A percentile compares a stretch with the other conserved stretches of the same genome.
Evolutionary conservation across 2,113 vertebrate species (phyloP).

Genomic region (Falco punctatus): DNA sequence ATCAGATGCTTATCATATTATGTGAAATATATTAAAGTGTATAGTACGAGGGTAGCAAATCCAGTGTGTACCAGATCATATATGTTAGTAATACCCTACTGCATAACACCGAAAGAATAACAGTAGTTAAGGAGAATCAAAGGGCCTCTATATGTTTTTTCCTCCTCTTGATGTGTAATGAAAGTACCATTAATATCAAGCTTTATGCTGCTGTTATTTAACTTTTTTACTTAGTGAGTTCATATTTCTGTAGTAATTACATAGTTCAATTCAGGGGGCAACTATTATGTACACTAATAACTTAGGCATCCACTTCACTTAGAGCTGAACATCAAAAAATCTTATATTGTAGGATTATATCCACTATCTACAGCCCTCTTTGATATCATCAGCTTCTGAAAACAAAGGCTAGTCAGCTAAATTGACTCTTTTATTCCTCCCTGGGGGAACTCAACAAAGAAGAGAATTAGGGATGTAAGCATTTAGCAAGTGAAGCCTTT

Average conservation of each 20-base stretch:
- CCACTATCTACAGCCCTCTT: conserved; percentile 19
- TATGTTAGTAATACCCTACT: neutral
- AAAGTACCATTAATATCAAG: neutral
- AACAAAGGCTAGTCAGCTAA: conserved; percentile 49
- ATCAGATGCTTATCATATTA: neutral
- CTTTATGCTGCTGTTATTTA: neutral
- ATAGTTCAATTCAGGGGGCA: neutral
- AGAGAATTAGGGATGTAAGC: neutral
- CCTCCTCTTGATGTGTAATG: conserved; percentile 18
- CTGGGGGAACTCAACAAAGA: neutral
- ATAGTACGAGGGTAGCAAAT: neutral
- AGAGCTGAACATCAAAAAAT: conserved; percentile 45
- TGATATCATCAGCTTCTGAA: conserved; percentile 22
- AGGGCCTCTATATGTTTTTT: neutral
- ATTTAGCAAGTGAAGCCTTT: conserved; percentile 1
- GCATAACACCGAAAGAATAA: neutral
- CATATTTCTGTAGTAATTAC: conserved; percentile 35
- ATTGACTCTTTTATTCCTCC: conserved; percentile 36
- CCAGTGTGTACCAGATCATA: neutral
- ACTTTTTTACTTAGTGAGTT: neutral
- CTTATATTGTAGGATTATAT: conserved; percentile 32
- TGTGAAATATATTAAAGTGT: neutral
- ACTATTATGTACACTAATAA: neutral
- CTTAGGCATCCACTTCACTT: conserved; percentile 6
- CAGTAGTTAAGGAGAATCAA: neutral